Conservation (phyloP, 1,140 invertebrate species). For the Drosophila micromelanica region DNA sequence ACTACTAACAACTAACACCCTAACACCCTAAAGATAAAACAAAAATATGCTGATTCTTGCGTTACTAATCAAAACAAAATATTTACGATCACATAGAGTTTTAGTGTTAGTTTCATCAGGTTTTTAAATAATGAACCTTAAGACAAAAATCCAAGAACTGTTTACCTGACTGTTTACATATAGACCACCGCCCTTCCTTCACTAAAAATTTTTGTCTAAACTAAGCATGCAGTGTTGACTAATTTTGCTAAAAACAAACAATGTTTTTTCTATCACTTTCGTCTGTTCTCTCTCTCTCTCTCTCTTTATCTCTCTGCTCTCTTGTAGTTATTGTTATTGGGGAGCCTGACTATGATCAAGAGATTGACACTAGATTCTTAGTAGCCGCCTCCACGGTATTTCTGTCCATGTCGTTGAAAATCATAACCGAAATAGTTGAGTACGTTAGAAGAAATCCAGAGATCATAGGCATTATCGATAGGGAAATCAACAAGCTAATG, state of each 20-base stretch:
- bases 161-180: background rate
- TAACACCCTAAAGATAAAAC: background rate
- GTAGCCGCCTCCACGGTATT: slow-evolving; percentile 83
- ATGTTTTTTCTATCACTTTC: slow-evolving; percentile 40
- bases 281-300: slow-evolving; percentile 29
- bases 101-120: too few species aligned
- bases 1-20: background rate
- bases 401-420: slow-evolving; percentile 82
- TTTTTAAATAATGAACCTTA: too few species aligned
- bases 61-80: too few species aligned
- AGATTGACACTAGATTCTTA: slow-evolving; percentile 82
- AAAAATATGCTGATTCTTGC: too few species aligned
- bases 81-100: too few species aligned
- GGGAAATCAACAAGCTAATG: slow-evolving; percentile 83
- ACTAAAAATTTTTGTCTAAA: slow-evolving; percentile 12
- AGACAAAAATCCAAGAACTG: background rate
- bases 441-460: slow-evolving; percentile 83
- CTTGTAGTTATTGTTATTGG: slow-evolving; percentile 73
- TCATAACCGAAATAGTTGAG: slow-evolving; percentile 81
- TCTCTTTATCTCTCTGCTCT: slow-evolving; percentile 4
- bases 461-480: slow-evolving; percentile 80
- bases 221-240: slow-evolving; percentile 38
- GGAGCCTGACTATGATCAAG: slow-evolving; percentile 70
- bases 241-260: slow-evolving; percentile 50
- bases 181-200: background rate